Base-by-base conservation (phyloP, 2,113 vertebrate genomes). In the Oriolus oriolus region DNA sequence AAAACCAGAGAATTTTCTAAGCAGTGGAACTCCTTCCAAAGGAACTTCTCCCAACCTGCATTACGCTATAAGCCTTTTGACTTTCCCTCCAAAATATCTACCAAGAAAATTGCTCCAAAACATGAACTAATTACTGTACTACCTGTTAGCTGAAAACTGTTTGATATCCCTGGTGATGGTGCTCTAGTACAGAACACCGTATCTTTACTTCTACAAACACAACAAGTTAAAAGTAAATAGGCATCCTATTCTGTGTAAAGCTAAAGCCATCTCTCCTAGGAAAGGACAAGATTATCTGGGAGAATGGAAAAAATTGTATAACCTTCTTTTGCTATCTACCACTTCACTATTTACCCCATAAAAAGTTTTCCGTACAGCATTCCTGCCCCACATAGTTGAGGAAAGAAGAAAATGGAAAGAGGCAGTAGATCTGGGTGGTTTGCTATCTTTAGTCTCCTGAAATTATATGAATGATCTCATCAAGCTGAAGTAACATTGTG, bases 1-100 rank as follows among this genome's bases (percentile, higher is more conserved):
- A 90, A 95, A 97, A 89, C 80, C 87, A 94, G 83, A 96, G 81
- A 95, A 84, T 84, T 89, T 95, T 83, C 65, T 89, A 64, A 92
- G 35, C 4, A 5, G 56, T 91, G 80, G n/a, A 87, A 96, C 79
- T 85, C 13, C 8, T 87, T 94, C 82, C 50, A 37, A 57, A 56
- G 66, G 63, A 52, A 49, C 4, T 53, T 74, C 56, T 93, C 63
- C 70, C 27, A 83, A 30, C 19, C 35, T 82, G 50, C 10, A 80
- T 66, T n/a, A 60, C 10, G 22, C 30, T 89, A 24, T 23, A 85
- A 41, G 30, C 35, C 6, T 65, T 44, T 71, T 91, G 60, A 50
- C 84, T 93, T 94, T 74, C 24, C 22, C 4, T 84, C 37, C 23
- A 66, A 74, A 79, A 60, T 59, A 54, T 27, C 49, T 64, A 57